Evolutionary conservation across 2,888 invertebrate genomes (phyloP).

Genomic region (Meghimatium bilineatum): DNA sequence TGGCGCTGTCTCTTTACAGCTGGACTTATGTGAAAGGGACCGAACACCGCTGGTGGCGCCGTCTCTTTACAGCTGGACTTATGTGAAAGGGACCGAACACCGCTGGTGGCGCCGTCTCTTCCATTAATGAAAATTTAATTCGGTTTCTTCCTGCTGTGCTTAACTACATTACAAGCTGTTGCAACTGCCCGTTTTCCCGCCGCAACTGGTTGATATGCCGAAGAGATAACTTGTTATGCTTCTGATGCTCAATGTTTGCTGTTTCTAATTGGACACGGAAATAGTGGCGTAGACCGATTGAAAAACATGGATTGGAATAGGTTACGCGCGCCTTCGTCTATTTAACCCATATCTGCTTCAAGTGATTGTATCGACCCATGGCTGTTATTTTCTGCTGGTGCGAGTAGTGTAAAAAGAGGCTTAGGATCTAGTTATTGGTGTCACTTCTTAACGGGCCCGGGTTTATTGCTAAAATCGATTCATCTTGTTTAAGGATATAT

Average conservation of each 20-base stretch:
- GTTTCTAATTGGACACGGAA: not conserved
- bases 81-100: no score
- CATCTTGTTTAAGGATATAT: conserved; percentile 1
- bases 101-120: no score
- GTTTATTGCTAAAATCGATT: conserved; percentile 13
- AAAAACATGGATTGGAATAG: not conserved
- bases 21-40: no score
- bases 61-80: no score
- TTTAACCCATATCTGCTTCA: conserved; percentile 6
- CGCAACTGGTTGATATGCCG: not conserved
- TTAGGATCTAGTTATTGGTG: conserved; percentile 16
- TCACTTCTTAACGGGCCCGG: conserved; percentile 18
- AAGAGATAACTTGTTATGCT: not conserved
- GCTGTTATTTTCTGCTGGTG: not conserved
- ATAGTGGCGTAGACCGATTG: not conserved
- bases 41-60: no score
- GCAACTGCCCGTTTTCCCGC: not conserved
- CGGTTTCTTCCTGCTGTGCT: no score
- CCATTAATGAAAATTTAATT: no score
- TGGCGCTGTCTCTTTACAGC: no score
- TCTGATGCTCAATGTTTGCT: not conserved
- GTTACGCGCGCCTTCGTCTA: conserved; percentile 1
- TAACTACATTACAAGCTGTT: no score
- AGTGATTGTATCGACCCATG: conserved; percentile 6
- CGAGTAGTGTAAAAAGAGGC: conserved; percentile 10